A percentile compares a stretch with the other conserved stretches of the same genome.
These are phyloP conservation scores for Hypanus sabinus DNA, from an alignment of 2,113 vertebrate genomes.

Conservation along the genomic window DNA sequence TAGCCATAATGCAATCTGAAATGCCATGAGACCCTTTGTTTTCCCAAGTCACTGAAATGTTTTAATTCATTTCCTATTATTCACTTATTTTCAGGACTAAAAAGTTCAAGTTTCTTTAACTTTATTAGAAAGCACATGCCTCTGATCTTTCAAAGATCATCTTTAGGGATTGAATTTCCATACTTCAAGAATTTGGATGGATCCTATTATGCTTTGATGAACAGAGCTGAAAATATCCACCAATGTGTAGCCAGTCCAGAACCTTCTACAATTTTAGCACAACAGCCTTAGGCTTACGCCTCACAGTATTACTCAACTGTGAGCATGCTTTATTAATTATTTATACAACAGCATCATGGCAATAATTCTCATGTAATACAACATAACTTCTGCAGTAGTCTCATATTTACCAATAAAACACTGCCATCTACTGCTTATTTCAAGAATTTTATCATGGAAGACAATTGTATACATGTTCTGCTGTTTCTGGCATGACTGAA, in stretches of 20 bases:
- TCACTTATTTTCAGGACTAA: not conserved
- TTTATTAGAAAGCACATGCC: not conserved
- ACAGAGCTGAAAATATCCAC: not conserved
- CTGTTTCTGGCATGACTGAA: not conserved
- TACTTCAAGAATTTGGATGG: not conserved
- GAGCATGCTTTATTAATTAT: not conserved
- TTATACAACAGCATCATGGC: not conserved
- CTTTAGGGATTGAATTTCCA: not conserved
- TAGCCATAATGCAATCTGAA: not conserved
- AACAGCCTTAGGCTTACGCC: not conserved
- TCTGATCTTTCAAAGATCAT: not conserved
- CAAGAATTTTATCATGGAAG: not conserved
- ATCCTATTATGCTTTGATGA: not conserved
- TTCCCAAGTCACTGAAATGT: not conserved
- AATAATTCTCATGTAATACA: not conserved
- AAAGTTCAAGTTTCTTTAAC: not conserved
- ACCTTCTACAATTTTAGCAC: not conserved
- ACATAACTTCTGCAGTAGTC: not conserved
- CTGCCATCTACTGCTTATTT: slow-evolving; percentile 30
- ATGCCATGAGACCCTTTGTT: not conserved
- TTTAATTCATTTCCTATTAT: not conserved
- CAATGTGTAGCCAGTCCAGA: not conserved
- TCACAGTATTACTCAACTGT: not conserved
- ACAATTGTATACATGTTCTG: not conserved
- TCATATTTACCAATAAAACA: not conserved